A percentile compares a stretch with the other conserved stretches of the same genome.
phyloP scores from a whole-genome alignment of 1,140 invertebrate species.

The Drosophila kohkoa region DNA sequence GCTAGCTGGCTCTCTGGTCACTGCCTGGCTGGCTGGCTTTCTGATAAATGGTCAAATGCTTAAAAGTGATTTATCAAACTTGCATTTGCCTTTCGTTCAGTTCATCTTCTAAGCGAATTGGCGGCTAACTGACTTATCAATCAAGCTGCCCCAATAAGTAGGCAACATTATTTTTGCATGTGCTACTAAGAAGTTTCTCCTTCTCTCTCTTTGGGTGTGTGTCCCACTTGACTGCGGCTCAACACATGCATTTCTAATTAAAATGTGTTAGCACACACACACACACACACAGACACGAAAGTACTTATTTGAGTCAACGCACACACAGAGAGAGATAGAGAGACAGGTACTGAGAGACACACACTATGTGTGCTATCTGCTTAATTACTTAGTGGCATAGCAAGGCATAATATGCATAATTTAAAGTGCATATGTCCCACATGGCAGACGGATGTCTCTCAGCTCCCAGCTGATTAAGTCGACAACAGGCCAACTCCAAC shows the following conservation, averaged over 20 bases:
- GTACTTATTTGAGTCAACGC: slow-evolving; percentile 61
- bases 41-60: slow-evolving; percentile 68
- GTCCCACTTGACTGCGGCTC: slow-evolving; percentile 34
- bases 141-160: slow-evolving; percentile 56
- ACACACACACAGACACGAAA: slow-evolving; percentile 44
- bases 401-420: slow-evolving; percentile 73
- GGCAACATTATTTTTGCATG: slow-evolving; percentile 20
- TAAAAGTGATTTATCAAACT: slow-evolving; percentile 74
- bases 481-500: slow-evolving; percentile 42
- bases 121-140: slow-evolving; percentile 60
- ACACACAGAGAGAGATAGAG: slow-evolving; percentile 36
- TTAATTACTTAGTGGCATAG: slow-evolving; percentile 71
- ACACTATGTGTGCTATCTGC: slow-evolving; percentile 57
- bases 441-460: slow-evolving; percentile 9
- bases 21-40: slow-evolving; percentile 19
- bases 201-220: background rate
- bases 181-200: background rate
- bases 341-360: background rate
- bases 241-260: too few species aligned
- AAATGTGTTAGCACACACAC: slow-evolving; percentile 47
- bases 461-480: slow-evolving; percentile 74
- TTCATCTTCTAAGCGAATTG: slow-evolving; percentile 1
- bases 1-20: slow-evolving; percentile 7
- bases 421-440: slow-evolving; percentile 78
- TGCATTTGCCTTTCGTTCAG: slow-evolving; percentile 18